phyloP scores from a whole-genome alignment of 2,113 vertebrate genomes.

The Edolisoma coerulescens region DNA sequence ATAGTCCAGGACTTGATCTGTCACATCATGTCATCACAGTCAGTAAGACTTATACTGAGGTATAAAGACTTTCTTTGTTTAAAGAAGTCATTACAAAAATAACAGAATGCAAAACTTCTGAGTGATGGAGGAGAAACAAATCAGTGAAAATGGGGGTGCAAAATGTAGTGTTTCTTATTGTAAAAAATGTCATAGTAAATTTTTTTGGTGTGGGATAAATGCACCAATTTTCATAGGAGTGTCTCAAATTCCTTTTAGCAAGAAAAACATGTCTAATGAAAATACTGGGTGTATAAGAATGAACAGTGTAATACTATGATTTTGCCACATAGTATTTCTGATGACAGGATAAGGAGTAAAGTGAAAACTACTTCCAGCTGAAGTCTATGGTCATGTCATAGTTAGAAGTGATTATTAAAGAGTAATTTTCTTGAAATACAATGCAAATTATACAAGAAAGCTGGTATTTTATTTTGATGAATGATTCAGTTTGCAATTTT shows the following conservation, averaged over 20 bases:
- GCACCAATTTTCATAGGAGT: not conserved
- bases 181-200: not conserved
- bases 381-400: not conserved
- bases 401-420: not conserved
- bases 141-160: not conserved
- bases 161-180: not conserved
- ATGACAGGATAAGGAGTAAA: not conserved
- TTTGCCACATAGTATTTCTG: not conserved
- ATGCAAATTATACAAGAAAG: not conserved
- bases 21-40: not conserved
- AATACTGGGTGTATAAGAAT: not conserved
- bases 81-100: not conserved
- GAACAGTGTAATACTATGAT: not conserved
- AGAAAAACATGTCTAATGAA: not conserved
- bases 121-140: not conserved
- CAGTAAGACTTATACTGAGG: not conserved
- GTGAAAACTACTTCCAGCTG: not conserved
- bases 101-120: not conserved
- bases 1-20: not conserved
- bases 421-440: not conserved
- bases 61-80: not conserved
- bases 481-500: not conserved
- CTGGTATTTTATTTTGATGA: not conserved
- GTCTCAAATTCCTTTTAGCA: not conserved
- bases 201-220: not conserved